phyloP scores from a whole-genome alignment of 2,888 invertebrate species.

The Lycaena phlaeas region DNA sequence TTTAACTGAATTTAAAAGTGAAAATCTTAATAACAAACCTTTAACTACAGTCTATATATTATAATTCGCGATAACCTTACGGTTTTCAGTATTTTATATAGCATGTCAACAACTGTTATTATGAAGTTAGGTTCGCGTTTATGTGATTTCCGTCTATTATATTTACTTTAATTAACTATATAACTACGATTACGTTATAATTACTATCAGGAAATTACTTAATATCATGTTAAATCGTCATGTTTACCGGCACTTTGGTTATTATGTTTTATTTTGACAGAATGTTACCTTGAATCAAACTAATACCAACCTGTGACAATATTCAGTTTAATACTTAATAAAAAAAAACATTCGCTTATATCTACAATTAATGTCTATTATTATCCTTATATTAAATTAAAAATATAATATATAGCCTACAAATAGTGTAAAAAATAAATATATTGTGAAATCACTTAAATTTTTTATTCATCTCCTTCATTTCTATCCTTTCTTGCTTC shows the following conservation, averaged over 20 bases:
- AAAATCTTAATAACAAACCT: constrained; percentile 2
- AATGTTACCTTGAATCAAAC: constrained; percentile 10
- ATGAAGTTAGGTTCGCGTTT: neutral
- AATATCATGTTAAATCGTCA: neutral
- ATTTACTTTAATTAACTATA: neutral
- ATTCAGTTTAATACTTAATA: neutral
- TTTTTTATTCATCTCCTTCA: neutral
- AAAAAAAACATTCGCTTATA: neutral
- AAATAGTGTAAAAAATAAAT: neutral
- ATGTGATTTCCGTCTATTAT: constrained; percentile 4
- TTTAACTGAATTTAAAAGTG: constrained; percentile 40
- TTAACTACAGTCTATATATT: constrained; percentile 2
- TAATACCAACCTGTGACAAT: neutral
- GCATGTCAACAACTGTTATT: constrained; percentile 5
- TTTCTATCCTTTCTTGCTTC: too few relatives aligned
- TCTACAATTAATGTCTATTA: neutral
- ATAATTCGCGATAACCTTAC: neutral
- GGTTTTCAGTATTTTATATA: neutral
- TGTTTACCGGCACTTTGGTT: constrained; percentile 54
- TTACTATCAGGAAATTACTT: neutral
- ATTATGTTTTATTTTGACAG: constrained; percentile 22
- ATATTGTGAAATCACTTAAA: neutral
- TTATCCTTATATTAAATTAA: neutral
- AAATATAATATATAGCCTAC: neutral
- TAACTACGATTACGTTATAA: neutral